Evolutionary conservation across 2,888 invertebrate genomes (phyloP), one percentile per base, ranked within the genome.

Genomic region (Rambutsinella grinnellia): DNA sequence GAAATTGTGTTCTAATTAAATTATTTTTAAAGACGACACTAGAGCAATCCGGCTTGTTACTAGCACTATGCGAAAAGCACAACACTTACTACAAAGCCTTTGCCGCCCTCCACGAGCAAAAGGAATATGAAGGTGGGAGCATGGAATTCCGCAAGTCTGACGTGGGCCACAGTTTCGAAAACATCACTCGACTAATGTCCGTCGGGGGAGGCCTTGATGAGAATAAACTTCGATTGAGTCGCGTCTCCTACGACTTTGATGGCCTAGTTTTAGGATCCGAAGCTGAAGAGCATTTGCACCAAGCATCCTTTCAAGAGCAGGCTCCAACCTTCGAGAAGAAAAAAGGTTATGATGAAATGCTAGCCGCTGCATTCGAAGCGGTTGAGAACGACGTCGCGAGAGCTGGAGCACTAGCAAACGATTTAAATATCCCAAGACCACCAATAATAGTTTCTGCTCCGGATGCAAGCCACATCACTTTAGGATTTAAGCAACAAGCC

Each of bases 311-410:
- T 1, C 6, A 23, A 8, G 26, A 61, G 17, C 47, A 24, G n/a
- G n/a, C 61, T 3, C 8, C 28, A 19, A 10, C 15, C 54, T 19
- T 17, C 24, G 58, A 47, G 21, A 24, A 62, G n/a, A 54, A 70
- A 10, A 68, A 68, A 27, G 0, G 24, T 19, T 71, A 71, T 17
- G 66, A 61, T 21, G 78, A 71, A 17, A 17, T 77, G 21, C 61
- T 76, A n/a, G 80, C 78, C 6, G 74, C 76, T 19, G 79, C 78
- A 0, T 79, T 46, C 51, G 27, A 44, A 3, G 81, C 82, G 0
- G 46, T 83, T 2, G 82, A 81, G 26, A 57, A 53, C 1, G 83
- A 83, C 60, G 81, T 82, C 0, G 74, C 69, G 0, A 67, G 83
- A 8, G 80, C 83, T 1, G 60, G 61, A 8, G 53, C 76, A 1